Base-by-base conservation (phyloP, 2,113 vertebrate species). In the Callopanchax toddi region DNA sequence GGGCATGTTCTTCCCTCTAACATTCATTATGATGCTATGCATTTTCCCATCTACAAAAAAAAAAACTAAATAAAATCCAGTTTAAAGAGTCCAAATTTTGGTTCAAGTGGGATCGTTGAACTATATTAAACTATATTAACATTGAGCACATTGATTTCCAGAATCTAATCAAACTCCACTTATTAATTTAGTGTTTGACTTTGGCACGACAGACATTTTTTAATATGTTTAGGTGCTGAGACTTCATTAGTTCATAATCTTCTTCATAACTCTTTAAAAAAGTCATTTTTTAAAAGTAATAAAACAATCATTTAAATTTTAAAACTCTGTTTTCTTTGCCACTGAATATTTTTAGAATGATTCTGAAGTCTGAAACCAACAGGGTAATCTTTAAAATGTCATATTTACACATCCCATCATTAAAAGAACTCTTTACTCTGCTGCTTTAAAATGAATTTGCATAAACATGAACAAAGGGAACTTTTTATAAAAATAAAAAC, bases 151-250 rank as follows among this genome's bases (percentile, higher is more conserved):
- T 32, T 32, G 29, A 6, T 32, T 32, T 36, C 18, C 12, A 6
- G 20, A 23, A 39, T 25, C 45, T 49, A 1, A 45, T 25, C 32
- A 37, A 11, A 37, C 36, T 37, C 36, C 36, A 9, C 10, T 37
- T 68, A 51, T 61, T 6, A 54, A 65, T 23, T 49, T 58, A 7
- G 42, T 58, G 44, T 83, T 80, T 74, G 60, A 68, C 63, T 68
- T 57, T 56, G 50, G 55, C 60, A 57, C 48, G 46, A 59, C 25
- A 25, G 43, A 56, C 44, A n/a, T 18, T 66, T 81, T 67, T 62
- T 65, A 42, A 70, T 58, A 66, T 55, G 42, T 58, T 66, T 70
- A 61, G 46, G 43, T 55, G 43, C 55, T 62, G 57, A 61, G 50
- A 64, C 44, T 71, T 67, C 15, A 78, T 78, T 60, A 60, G 43